These are phyloP conservation scores for Actinemys pallida DNA, from an alignment of 2,113 vertebrate genomes.

Conservation along the genomic window DNA sequence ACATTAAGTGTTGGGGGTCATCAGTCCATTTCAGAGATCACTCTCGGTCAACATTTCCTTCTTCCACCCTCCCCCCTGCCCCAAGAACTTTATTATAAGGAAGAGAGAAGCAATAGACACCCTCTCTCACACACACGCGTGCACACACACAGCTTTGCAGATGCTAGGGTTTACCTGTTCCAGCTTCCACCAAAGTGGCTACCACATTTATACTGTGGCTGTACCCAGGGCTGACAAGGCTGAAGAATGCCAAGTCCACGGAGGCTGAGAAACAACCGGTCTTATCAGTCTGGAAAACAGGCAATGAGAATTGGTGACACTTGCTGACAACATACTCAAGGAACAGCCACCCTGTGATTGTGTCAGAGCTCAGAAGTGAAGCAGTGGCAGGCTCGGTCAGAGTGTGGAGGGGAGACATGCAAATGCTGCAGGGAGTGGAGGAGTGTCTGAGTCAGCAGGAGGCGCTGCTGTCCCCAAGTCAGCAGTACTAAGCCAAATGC, in stretches of 20 bases:
- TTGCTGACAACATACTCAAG: not conserved
- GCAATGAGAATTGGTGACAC: not conserved
- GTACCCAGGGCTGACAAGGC: not conserved
- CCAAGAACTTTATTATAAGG: not conserved
- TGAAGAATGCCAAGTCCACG: constrained; percentile 38
- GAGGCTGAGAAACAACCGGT: constrained; percentile 37
- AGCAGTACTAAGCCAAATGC: not conserved
- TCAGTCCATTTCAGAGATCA: not conserved
- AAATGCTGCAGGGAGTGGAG: too few relatives aligned
- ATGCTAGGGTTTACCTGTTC: constrained; percentile 34
- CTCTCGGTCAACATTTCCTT: not conserved
- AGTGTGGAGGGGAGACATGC: not conserved
- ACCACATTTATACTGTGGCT: not conserved
- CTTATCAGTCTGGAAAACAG: constrained; percentile 32
- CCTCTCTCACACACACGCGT: too few relatives aligned
- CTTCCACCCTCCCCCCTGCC: not conserved
- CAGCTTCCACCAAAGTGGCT: constrained; percentile 37
- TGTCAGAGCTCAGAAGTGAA: not conserved
- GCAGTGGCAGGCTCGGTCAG: not conserved
- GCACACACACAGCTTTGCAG: not conserved
- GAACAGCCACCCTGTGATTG: not conserved
- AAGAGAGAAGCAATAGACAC: not conserved
- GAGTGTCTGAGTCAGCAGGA: not conserved
- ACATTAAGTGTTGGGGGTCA: not conserved
- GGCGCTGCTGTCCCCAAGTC: not conserved